Evolutionary conservation across 2,797 vertebrate genomes (phyloP), one percentile per base, ranked within the genome.

Genomic region (Syngnathus acus): DNA sequence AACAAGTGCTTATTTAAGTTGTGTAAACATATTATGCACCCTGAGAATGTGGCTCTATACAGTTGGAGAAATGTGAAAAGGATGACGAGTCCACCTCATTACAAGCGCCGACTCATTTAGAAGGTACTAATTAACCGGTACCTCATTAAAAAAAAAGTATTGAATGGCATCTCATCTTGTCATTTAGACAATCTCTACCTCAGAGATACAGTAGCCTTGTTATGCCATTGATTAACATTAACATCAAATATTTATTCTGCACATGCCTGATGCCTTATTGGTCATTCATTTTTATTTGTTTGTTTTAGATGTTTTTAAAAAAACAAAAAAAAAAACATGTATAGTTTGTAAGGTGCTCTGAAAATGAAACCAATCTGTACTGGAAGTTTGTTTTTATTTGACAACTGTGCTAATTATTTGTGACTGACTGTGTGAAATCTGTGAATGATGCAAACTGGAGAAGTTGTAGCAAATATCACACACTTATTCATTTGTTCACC

Each of bases 221-320:
- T 73, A 80, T 55, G 68, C 72, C 75, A 82, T 71, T 75, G 64
- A 82, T 70, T 65, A 62, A 69, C 66, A 68, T 84, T 80, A 68
- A 72, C 73, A 72, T 81, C 53, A 5, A 9, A 70, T 82, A 83
- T 85, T 85, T 86, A 86, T 85, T 87, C 76, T 82, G 74, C 81
- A 87, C 82, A 81, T 82, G 84, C 88, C 83, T 82, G 73, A 87
- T 89, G 90, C 90, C 90, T 92, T 92, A 92, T 78, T 78, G 50
- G 71, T 74, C 72, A 40, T 80, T 70, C 62, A 72, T 84, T 68
- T 50, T 66, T 75, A 51, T 76, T 72, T 69, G 62, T 73, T 9
- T 17, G 57, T 70, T 70, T 60, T 23, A 32, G 32, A 23, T 48
- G 19, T 48, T 82, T 78, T 85, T 64, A 54, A 54, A n/a, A n/a